phyloP scores from a whole-genome alignment of 2,113 vertebrate genomes.

The Symphodus melops region DNA sequence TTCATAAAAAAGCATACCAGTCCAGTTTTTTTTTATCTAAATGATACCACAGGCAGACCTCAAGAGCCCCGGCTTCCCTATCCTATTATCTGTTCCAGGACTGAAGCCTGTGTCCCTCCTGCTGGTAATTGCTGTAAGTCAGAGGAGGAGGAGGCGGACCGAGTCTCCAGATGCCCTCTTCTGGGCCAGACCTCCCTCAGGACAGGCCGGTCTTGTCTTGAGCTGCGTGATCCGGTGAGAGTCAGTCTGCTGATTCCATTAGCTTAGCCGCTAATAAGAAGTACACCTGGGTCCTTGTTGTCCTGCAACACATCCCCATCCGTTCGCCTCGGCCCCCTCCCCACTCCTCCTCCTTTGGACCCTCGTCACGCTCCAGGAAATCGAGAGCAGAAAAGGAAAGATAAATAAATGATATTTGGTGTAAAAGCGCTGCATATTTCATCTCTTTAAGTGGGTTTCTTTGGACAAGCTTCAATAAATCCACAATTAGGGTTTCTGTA shows the following conservation, averaged over 20 bases:
- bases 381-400: background rate
- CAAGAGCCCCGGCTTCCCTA: background rate
- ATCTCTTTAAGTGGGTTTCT: background rate
- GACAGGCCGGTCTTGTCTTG: constrained; percentile 61
- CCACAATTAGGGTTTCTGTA: background rate
- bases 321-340: background rate
- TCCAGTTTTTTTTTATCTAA: background rate
- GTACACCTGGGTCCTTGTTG: constrained; percentile 77
- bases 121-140: constrained; percentile 44
- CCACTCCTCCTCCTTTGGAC: background rate
- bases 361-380: constrained; percentile 5
- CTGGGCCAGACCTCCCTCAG: constrained; percentile 67
- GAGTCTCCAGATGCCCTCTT: constrained; percentile 67
- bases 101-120: background rate
- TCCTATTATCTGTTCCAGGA: constrained; percentile 16
- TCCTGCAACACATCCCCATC: constrained; percentile 40
- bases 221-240: constrained; percentile 61
- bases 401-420: constrained; percentile 3
- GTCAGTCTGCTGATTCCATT: constrained; percentile 73
- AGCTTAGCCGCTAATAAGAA: constrained; percentile 74
- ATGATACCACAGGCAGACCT: background rate
- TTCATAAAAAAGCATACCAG: background rate
- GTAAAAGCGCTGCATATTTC: background rate
- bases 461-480: background rate
- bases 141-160: constrained; percentile 27